phyloP scores from a whole-genome alignment of 2,113 vertebrate species.

The Seriola quinqueradiata region DNA sequence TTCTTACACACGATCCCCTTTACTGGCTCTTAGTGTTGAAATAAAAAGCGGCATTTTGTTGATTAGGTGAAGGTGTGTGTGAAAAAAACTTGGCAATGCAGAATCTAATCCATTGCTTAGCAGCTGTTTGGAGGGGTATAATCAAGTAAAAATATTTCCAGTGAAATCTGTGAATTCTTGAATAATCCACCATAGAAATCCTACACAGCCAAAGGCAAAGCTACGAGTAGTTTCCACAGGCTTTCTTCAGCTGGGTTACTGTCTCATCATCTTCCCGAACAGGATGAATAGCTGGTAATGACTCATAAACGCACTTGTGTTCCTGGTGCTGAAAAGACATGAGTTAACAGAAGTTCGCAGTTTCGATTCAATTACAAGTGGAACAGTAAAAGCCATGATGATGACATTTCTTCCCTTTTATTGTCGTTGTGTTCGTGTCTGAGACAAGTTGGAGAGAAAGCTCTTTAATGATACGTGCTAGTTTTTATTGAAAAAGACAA shows the following conservation, averaged over 20 bases:
- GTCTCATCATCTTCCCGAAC: slow-evolving; percentile 32
- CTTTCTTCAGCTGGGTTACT: neutral
- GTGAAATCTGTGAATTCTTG: neutral
- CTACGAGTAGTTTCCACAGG: neutral
- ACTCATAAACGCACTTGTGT: slow-evolving; percentile 48
- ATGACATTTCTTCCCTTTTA: neutral
- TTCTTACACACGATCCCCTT: neutral
- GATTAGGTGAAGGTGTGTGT: neutral
- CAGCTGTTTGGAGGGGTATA: slow-evolving; percentile 1
- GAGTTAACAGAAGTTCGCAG: slow-evolving; percentile 33
- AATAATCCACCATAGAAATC: slow-evolving; percentile 20
- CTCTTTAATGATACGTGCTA: neutral
- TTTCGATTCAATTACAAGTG: slow-evolving; percentile 52
- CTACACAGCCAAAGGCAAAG: neutral
- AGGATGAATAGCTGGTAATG: slow-evolving; percentile 66
- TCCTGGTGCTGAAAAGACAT: slow-evolving; percentile 27
- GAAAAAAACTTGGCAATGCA: neutral
- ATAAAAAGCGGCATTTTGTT: neutral
- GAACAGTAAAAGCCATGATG: slow-evolving; percentile 17
- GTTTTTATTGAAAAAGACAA: slow-evolving; percentile 21
- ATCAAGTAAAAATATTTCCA: slow-evolving; percentile 1
- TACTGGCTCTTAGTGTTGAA: neutral
- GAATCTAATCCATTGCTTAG: neutral
- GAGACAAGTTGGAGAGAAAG: slow-evolving; percentile 2
- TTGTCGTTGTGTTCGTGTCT: neutral